Percentiles rank a stretch among this genome's conserved stretches.
phyloP scores from a whole-genome alignment of 2,113 vertebrate species.

The Salminus brasiliensis region DNA sequence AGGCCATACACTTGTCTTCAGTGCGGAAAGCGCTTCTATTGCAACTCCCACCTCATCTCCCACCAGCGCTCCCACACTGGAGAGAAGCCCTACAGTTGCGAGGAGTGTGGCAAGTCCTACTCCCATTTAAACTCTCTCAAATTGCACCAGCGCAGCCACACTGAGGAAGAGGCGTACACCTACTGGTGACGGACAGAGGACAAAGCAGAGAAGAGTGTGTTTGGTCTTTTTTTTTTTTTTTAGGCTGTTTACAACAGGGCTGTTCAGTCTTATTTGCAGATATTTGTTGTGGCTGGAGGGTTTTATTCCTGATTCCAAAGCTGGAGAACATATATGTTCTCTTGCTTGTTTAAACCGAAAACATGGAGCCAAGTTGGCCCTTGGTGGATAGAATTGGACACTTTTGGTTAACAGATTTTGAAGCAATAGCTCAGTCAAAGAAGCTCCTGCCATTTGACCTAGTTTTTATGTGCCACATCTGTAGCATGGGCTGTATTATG shows the following conservation, averaged over 20 bases:
- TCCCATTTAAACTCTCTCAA: slow-evolving; percentile 57
- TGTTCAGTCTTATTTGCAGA: too few species aligned
- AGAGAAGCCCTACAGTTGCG: slow-evolving; percentile 60
- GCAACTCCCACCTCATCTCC: slow-evolving; percentile 58
- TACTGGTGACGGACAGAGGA: slow-evolving; percentile 43
- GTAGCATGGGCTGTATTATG: too few species aligned
- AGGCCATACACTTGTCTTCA: slow-evolving; percentile 55
- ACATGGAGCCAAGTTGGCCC: too few species aligned
- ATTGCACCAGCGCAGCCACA: slow-evolving; percentile 55
- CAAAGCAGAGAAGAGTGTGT: background rate
- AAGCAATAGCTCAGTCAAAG: background rate
- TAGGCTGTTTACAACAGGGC: too few species aligned
- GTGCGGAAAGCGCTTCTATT: slow-evolving; percentile 61
- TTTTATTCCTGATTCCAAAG: too few species aligned
- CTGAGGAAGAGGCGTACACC: slow-evolving; percentile 40
- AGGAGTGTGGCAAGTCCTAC: slow-evolving; percentile 58
- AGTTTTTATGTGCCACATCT: too few species aligned
- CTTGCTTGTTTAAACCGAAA: too few species aligned
- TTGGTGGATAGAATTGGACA: too few species aligned
- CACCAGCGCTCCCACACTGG: slow-evolving; percentile 61
- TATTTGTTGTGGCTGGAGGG: too few species aligned
- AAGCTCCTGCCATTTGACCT: background rate
- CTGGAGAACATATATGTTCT: too few species aligned
- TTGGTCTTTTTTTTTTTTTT: background rate
- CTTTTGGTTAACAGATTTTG: background rate